phyloP scores from a whole-genome alignment of 64 coral and sea anemone species.

The Stylophora pistillata region DNA sequence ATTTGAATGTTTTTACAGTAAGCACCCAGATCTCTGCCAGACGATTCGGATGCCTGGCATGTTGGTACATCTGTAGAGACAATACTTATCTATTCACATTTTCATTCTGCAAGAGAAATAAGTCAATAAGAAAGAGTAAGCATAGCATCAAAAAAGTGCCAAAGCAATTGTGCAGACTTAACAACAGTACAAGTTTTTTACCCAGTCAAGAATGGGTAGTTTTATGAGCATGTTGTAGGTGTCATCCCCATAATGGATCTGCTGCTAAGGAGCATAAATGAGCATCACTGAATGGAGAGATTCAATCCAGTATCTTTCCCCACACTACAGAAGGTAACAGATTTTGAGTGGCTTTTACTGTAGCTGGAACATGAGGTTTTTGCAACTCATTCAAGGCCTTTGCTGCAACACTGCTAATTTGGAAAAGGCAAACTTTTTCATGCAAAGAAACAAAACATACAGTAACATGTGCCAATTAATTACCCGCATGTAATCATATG shows the following conservation, averaged over 20 bases:
- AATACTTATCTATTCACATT: too few species aligned
- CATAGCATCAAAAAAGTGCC: background rate
- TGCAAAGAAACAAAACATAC: background rate
- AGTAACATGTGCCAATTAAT: background rate
- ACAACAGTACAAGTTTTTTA: background rate
- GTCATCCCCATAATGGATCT: background rate
- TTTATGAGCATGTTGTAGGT: slow-evolving; percentile 11
- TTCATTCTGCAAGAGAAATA: too few species aligned
- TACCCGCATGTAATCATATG: slow-evolving; percentile 49
- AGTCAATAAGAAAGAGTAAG: too few species aligned
- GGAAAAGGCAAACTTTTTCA: background rate
- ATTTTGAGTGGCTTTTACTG: background rate
- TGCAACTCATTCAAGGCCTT: too few species aligned
- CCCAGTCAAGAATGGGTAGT: slow-evolving; percentile 54
- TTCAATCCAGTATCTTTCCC: slow-evolving; percentile 43
- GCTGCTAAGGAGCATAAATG: slow-evolving; percentile 37
- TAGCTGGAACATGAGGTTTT: too few species aligned
- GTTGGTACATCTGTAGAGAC: too few species aligned
- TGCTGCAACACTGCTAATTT: background rate
- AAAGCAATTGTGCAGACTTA: background rate
- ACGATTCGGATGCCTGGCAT: too few species aligned
- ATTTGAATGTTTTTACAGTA: too few species aligned
- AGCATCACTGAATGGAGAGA: slow-evolving; percentile 23
- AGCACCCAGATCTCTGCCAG: too few species aligned
- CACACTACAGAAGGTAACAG: slow-evolving; percentile 14